Evolutionary conservation across 2,797 vertebrate species (phyloP).

Genomic region (Aratinga solstitialis): DNA sequence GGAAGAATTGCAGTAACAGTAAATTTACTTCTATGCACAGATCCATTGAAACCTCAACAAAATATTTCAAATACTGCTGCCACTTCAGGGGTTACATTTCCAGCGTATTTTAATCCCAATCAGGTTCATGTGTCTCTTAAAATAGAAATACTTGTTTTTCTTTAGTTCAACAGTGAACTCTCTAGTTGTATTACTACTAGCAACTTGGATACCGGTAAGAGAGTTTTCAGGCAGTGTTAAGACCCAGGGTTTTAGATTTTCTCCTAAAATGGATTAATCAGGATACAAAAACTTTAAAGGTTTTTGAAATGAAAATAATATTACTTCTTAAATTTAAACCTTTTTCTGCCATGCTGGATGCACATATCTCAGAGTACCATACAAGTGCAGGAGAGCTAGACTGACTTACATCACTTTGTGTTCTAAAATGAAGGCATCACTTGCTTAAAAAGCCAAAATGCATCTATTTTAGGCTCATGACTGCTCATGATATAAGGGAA

Average conservation of each 20-base stretch:
- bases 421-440: background rate
- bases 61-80: background rate
- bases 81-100: conserved; percentile 21
- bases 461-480: background rate
- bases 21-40: background rate
- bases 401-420: background rate
- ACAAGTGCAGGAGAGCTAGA: background rate
- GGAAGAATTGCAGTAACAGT: background rate
- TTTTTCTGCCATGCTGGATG: background rate
- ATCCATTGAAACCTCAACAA: background rate
- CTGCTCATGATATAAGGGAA: background rate
- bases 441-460: conserved; percentile 20
- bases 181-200: background rate
- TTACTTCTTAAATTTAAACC: background rate
- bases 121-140: conserved; percentile 18
- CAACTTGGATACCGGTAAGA: background rate
- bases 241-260: background rate
- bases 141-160: conserved; percentile 39
- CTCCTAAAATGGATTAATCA: background rate
- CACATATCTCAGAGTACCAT: background rate
- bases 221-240: background rate
- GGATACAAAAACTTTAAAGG: background rate
- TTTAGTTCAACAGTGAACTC: background rate
- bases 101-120: background rate
- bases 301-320: conserved; percentile 30